Percentiles rank a stretch among this genome's conserved stretches.
Evolutionary conservation across 2,888 invertebrate species (phyloP).

Genomic region (Cephus rjabovi): DNA sequence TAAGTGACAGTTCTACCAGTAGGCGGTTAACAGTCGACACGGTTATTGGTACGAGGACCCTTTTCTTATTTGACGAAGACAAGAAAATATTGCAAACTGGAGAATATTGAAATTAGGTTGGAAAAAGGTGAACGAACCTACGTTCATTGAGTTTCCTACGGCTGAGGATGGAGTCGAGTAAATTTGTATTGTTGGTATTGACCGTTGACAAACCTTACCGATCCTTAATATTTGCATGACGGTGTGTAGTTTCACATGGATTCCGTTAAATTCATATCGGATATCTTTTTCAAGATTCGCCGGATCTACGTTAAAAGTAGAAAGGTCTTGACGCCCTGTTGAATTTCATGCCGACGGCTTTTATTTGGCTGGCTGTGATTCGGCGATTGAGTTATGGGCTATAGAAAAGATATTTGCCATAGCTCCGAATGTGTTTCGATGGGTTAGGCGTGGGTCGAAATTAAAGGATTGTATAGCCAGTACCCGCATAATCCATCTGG

Average conservation of each 20-base stretch:
- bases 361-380: not conserved
- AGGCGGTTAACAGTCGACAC: not conserved
- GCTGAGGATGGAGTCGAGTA: not conserved
- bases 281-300: not conserved
- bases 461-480: constrained; percentile 7
- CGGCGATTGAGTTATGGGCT: not conserved
- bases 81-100: not conserved
- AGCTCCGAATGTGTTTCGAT: not conserved
- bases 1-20: not conserved
- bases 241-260: not conserved
- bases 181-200: not conserved
- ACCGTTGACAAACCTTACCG: not conserved
- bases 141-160: too few relatives aligned
- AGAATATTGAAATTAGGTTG: accelerated
- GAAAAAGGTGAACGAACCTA: not conserved
- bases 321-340: not conserved
- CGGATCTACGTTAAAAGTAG: not conserved
- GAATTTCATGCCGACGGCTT: not conserved
- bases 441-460: constrained; percentile 18
- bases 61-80: not conserved
- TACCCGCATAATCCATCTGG: constrained; percentile 23
- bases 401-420: not conserved
- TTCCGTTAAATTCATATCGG: not conserved
- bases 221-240: not conserved
- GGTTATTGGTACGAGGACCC: not conserved